phyloP scores from a whole-genome alignment of 2,113 vertebrate species.

The Erinaceus europaeus region DNA sequence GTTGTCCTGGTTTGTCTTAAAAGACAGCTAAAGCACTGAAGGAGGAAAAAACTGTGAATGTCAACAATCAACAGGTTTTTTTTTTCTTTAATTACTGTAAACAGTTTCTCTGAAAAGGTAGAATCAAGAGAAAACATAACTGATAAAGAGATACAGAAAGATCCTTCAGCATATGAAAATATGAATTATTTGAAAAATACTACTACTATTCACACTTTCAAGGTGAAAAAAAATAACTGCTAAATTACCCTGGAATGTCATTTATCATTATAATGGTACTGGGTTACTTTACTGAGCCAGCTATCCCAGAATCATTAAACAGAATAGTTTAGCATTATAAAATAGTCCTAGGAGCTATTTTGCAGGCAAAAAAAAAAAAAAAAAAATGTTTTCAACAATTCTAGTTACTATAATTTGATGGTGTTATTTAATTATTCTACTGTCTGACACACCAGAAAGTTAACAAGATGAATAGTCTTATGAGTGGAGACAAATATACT shows the following conservation, averaged over 20 bases:
- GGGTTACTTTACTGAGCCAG: slow-evolving; percentile 45
- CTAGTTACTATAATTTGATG: slow-evolving; percentile 23
- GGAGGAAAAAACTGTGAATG: background rate
- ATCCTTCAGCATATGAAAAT: slow-evolving; percentile 41
- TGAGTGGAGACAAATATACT: background rate
- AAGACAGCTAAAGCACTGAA: slow-evolving; percentile 10
- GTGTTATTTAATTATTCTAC: slow-evolving; percentile 20
- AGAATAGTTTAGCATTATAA: slow-evolving; percentile 26
- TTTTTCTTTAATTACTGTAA: background rate
- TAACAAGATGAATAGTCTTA: background rate
- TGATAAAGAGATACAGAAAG: background rate
- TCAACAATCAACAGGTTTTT: slow-evolving; percentile 27
- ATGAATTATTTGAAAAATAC: slow-evolving; percentile 55
- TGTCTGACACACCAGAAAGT: background rate
- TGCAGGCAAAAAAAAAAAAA: slow-evolving; percentile 38
- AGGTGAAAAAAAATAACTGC: slow-evolving; percentile 47
- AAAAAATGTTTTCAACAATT: background rate
- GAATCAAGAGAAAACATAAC: background rate
- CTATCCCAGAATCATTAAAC: slow-evolving; percentile 28
- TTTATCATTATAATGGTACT: slow-evolving; percentile 39
- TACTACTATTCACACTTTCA: slow-evolving; percentile 53
- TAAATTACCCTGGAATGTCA: slow-evolving; percentile 47
- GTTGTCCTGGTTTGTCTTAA: background rate
- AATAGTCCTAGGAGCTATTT: background rate
- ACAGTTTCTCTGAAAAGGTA: slow-evolving; percentile 1